These are phyloP conservation scores for Myotis davidii DNA, from an alignment of 2,113 vertebrate species.

Conservation along the genomic window DNA sequence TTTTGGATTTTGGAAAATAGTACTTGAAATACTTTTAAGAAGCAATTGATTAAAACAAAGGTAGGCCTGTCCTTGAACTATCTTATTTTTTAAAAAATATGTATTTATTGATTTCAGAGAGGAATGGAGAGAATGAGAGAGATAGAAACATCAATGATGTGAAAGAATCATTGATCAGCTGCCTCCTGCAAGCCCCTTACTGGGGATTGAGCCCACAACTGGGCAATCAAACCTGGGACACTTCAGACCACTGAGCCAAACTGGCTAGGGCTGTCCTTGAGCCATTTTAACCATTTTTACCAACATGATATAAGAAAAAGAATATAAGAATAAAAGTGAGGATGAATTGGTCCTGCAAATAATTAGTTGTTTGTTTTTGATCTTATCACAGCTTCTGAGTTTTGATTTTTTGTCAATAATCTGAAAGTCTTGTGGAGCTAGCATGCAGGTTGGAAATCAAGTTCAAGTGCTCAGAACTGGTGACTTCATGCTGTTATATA, in stretches of 20 bases:
- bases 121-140: no score
- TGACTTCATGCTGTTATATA: background rate
- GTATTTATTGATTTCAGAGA: no score
- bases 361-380: background rate
- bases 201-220: no score
- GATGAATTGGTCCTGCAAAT: background rate
- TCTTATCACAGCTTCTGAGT: background rate
- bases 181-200: no score
- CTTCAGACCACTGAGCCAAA: no score
- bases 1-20: slow-evolving; percentile 23
- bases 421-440: background rate
- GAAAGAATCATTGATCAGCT: no score
- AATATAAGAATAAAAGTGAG: background rate
- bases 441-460: background rate
- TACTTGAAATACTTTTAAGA: slow-evolving; percentile 15
- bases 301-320: background rate
- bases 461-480: background rate
- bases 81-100: background rate
- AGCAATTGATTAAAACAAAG: background rate
- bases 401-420: slow-evolving; percentile 1
- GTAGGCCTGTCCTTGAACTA: background rate
- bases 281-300: background rate
- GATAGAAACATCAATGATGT: no score
- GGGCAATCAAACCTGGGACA: no score
- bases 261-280: no score